Conservation (phyloP, 2,113 vertebrate species). For the Salvelinus alpinus region DNA sequence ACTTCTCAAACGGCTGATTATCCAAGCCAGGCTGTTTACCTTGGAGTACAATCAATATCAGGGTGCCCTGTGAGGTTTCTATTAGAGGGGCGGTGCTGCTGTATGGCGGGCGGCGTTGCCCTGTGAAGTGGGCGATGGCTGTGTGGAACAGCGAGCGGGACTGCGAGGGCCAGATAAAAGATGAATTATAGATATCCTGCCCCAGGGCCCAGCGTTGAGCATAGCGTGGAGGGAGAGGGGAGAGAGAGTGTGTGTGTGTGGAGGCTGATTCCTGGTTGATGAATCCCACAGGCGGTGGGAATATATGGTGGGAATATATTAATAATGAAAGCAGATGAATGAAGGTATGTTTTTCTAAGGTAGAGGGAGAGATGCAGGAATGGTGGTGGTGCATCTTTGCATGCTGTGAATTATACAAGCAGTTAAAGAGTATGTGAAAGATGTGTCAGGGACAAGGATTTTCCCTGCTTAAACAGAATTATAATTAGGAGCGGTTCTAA, state of each 20-base stretch:
- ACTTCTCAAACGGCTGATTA: constrained; percentile 55
- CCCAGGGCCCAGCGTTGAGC: constrained; percentile 47
- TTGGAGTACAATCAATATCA: constrained; percentile 65
- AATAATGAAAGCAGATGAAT: constrained; percentile 45
- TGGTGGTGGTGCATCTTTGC: constrained; percentile 3
- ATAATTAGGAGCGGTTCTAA: constrained; percentile 50
- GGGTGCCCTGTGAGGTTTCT: constrained; percentile 55
- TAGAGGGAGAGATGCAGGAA: constrained; percentile 22
- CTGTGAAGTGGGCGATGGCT: constrained; percentile 66
- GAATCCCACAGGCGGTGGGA: constrained; percentile 54
- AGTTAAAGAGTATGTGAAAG: constrained; percentile 44
- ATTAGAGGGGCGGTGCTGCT: constrained; percentile 42
- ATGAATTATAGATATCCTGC: constrained; percentile 73
- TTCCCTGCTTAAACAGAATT: constrained; percentile 53
- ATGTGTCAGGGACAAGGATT: constrained; percentile 56
- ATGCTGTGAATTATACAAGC: constrained; percentile 40
- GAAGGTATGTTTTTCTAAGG: constrained; percentile 28
- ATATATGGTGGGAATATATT: constrained; percentile 37
- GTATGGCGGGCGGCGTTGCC: constrained; percentile 51
- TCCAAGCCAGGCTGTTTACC: constrained; percentile 67
- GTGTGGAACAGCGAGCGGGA: constrained; percentile 53
- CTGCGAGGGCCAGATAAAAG: constrained; percentile 69
- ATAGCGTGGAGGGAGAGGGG: constrained; percentile 46
- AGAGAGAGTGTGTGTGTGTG: constrained; percentile 20
- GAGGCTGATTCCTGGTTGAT: constrained; percentile 47